Evolutionary conservation across 2,888 invertebrate species (phyloP).

Genomic region (Leptopilina myrica): DNA sequence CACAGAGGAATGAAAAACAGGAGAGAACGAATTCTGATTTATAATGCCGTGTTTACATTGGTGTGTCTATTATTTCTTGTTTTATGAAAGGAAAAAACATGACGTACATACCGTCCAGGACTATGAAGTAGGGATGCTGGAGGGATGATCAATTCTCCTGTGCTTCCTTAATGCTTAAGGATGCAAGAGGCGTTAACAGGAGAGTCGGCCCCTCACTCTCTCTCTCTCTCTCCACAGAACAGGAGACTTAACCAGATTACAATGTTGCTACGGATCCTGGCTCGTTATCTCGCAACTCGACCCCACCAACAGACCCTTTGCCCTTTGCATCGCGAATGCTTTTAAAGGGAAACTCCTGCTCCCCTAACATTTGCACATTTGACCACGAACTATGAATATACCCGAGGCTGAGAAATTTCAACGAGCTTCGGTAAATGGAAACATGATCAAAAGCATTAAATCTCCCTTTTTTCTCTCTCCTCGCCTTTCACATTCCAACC

Average conservation of each 20-base stretch:
- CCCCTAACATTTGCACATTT: constrained; percentile 19
- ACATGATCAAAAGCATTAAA: constrained; percentile 16
- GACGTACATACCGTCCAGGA: not conserved
- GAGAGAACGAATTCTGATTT: not conserved
- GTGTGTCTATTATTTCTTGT: not conserved
- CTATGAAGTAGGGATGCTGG: not conserved
- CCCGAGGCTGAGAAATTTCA: constrained; percentile 30
- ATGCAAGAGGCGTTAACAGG: constrained; percentile 41
- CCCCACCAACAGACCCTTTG: constrained; percentile 18
- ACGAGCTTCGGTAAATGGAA: constrained; percentile 24
- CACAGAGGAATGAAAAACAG: not conserved
- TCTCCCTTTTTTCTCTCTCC: not conserved
- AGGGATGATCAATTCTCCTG: constrained; percentile 37
- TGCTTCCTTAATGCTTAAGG: constrained; percentile 34
- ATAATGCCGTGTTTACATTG: constrained; percentile 1
- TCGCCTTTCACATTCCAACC: not conserved
- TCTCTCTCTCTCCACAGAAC: constrained; percentile 31
- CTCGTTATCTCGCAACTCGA: constrained; percentile 40
- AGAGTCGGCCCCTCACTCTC: not conserved
- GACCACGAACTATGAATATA: constrained; percentile 32
- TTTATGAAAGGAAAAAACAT: not conserved
- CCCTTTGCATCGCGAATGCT: constrained; percentile 27
- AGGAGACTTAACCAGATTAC: constrained; percentile 42
- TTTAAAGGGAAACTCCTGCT: constrained; percentile 3
- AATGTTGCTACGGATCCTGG: constrained; percentile 40